Evolutionary conservation across 1,140 invertebrate genomes (phyloP), one percentile per base, ranked within the genome.

Genomic region (Octopus sinensis): DNA sequence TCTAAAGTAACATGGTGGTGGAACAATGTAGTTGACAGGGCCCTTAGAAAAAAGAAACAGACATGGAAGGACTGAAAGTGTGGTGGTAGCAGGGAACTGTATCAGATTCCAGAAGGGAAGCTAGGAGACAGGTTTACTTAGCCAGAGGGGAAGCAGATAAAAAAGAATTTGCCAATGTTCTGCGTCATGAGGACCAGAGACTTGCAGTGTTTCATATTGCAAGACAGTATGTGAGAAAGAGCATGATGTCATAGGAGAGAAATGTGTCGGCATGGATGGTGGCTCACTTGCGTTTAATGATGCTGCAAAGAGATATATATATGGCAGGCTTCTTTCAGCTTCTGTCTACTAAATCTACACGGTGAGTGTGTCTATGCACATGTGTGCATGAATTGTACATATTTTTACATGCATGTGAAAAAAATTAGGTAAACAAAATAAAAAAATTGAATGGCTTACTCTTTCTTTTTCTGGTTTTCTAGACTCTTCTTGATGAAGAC

Each of bases 391-490:
- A 2, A 17, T 17, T 12, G 2, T 17, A 62, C 4, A 12, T 17
- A 9, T 62, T 17, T 62, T 17, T 17, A 62, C 56, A 62, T 9
- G 56, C 17, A 17, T 62, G 56, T 62, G 17, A 12, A 12, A 62
- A 62, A 17, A 9, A 7, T 62, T 53, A 13, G 82, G 80, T 81
- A 77, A 83, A 89, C 54, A 54, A 71, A 84, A 51, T 54, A 81
- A 75, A 80, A 17, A 51, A 51, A 23, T 52, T 13, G 9, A 76
- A 10, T 10, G 23, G 23, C 76, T 53, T 53, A 53, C 68, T 73
- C 13, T 13, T 73, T 73, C 68, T 73, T 73, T 73, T 73, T 13
- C 7, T 10, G 68, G 68, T 17, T 73, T 73, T 73, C 30, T 23
- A 10, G 68, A 73, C 30, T 73, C 9, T 73, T 73, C 68, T 73